Conservation (phyloP, 2,797 vertebrate species). For the Acrossocheilus fasciatus region DNA sequence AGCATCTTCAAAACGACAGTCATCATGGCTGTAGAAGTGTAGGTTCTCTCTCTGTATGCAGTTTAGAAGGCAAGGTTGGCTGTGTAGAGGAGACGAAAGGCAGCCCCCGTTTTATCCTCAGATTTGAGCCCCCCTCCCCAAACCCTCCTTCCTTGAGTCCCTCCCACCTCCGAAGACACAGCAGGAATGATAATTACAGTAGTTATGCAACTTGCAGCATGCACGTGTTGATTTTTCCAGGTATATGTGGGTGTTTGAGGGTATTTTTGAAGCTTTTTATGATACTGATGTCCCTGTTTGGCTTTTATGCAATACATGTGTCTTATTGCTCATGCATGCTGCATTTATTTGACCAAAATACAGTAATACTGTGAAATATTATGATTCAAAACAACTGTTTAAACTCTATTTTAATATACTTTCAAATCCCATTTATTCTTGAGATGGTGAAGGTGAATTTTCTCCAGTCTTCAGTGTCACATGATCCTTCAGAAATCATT, state of each 20-base stretch:
- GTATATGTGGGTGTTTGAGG: not conserved
- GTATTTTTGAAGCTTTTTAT: not conserved
- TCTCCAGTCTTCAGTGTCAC: not conserved
- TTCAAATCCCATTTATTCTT: not conserved
- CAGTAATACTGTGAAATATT: not conserved
- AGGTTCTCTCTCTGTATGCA: constrained; percentile 7
- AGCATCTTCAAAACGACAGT: constrained; percentile 68
- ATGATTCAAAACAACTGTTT: not conserved
- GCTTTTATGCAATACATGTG: not conserved
- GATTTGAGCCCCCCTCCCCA: not conserved
- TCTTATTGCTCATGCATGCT: not conserved
- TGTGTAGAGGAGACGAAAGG: not conserved
- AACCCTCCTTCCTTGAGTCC: constrained; percentile 29
- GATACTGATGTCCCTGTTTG: not conserved
- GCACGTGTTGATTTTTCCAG: not conserved
- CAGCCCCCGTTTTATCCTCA: constrained; percentile 68
- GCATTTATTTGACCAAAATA: too few relatives aligned
- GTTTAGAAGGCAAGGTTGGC: not conserved
- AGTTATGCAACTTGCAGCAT: constrained; percentile 24
- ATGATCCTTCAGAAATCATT: not conserved
- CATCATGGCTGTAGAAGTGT: constrained; percentile 68
- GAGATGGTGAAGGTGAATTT: not conserved
- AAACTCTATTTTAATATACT: not conserved
- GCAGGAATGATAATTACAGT: constrained; percentile 24
- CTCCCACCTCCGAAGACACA: constrained; percentile 35